Percentiles rank a stretch among this genome's conserved stretches.
Conservation (phyloP, 2,113 vertebrate species). For the Vulpes lagopus region DNA sequence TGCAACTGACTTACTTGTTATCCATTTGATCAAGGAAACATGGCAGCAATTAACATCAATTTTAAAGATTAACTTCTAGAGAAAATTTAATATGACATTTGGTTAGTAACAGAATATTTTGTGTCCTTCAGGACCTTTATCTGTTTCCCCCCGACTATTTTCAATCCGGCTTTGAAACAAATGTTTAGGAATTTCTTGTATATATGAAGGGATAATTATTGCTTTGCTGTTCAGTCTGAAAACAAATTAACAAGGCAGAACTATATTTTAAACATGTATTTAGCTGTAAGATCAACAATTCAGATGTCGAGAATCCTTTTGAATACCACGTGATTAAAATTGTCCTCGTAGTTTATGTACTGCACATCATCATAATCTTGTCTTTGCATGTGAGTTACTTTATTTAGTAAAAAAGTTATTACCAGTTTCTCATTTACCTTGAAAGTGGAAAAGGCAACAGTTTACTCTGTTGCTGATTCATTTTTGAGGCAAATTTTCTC, state of each 20-base stretch:
- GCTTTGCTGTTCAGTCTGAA: slow-evolving; percentile 55
- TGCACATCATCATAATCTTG: slow-evolving; percentile 12
- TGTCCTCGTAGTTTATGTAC: background rate
- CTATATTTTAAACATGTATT: slow-evolving; percentile 64
- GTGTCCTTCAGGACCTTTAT: background rate
- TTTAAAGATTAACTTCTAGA: background rate
- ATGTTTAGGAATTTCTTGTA: slow-evolving; percentile 68
- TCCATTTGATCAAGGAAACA: background rate
- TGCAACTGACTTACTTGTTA: background rate
- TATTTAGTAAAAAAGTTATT: background rate
- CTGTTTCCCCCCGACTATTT: background rate
- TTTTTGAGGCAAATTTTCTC: background rate
- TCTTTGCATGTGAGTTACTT: slow-evolving; percentile 8
- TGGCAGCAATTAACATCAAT: background rate
- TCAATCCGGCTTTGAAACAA: slow-evolving; percentile 53
- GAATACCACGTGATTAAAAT: slow-evolving; percentile 41
- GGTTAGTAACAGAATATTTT: background rate
- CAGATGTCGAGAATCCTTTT: slow-evolving; percentile 37
- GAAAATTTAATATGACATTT: background rate
- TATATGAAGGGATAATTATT: slow-evolving; percentile 67
- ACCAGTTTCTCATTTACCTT: slow-evolving; percentile 19
- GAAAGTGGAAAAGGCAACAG: background rate
- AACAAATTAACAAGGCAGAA: slow-evolving; percentile 74
- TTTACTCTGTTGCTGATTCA: slow-evolving; percentile 19
- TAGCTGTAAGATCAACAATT: slow-evolving; percentile 72